Base-by-base conservation (phyloP, 1,140 invertebrate species). In the Achroia grisella region DNA sequence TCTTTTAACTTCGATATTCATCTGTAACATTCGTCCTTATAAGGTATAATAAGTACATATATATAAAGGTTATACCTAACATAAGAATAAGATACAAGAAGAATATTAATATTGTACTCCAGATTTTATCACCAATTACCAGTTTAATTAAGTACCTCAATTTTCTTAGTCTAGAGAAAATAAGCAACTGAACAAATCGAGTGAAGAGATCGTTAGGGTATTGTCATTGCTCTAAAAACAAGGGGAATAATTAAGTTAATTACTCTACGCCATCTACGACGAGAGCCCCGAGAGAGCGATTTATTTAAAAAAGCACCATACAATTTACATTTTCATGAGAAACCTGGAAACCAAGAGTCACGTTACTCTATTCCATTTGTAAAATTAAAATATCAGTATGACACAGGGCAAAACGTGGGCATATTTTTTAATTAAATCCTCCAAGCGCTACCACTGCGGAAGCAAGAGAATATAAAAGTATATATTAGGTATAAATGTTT, bases 181-280 rank as follows among this genome's bases (percentile, higher is more conserved):
- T 34, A 48, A 13, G n/a, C 12, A 46, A 23, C 2, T 23, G 17
- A 23, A 23, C 17, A 23, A 23, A 39, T 39, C 23, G 13, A 46
- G 11, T 31, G 17, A 89, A 93, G 94, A 90, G 60, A 8, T 45
- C 48, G 39, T 48, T 23, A 39, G 34, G n/a, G 45, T 30, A 48
- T 32, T 44, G 40, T 34, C 39, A 10, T 44, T 41, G 35, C 13
- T 44, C 31, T 48, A 10, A 44, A 46, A 52, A 52, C 50, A 48
- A 41, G 44, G 14, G 12, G 12, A 44, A 44, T 51, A 56, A 56
- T 56, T 56, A 51, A 51, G 44, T 56, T 51, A 56, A 56, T 48
- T 35, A 51, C 45, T 17, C 39, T 44, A 28, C 30, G 44, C 35
- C 37, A 39, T 43, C 36, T 17, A 29, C 53, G 31, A 34, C 33